Conservation (phyloP, 2,888 invertebrate genomes). For the Uropetala carovei region DNA sequence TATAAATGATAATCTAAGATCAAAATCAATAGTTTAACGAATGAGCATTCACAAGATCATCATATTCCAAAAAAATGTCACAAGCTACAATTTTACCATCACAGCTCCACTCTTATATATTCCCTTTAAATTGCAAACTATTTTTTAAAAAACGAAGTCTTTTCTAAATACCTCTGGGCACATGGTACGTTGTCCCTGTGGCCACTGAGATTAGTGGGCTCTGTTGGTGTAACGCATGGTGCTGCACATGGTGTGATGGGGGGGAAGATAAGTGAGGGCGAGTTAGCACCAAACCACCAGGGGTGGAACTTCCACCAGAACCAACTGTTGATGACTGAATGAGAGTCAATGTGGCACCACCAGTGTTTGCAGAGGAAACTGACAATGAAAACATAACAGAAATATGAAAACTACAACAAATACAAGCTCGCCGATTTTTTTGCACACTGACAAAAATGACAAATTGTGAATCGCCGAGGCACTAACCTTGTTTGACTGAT, state of each 20-base stretch:
- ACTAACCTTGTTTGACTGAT: slow-evolving; percentile 60
- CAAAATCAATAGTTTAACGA: too few relatives aligned
- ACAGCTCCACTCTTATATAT: not conserved
- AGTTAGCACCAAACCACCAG: slow-evolving; percentile 60
- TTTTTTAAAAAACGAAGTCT: not conserved
- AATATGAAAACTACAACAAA: too few relatives aligned
- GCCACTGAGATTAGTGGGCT: slow-evolving; percentile 34
- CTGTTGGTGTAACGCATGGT: slow-evolving; percentile 20
- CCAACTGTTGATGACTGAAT: slow-evolving; percentile 52
- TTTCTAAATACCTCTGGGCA: slow-evolving; percentile 73
- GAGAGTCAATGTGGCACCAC: slow-evolving; percentile 53
- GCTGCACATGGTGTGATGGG: slow-evolving; percentile 56
- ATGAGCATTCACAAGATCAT: too few relatives aligned
- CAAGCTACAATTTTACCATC: too few relatives aligned
- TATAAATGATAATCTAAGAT: too few relatives aligned
- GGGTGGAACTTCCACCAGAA: slow-evolving; percentile 49
- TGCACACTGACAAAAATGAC: not conserved
- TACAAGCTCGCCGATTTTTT: not conserved
- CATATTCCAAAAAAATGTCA: too few relatives aligned
- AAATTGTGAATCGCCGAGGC: not conserved
- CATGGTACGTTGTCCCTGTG: slow-evolving; percentile 74
- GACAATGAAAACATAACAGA: not conserved
- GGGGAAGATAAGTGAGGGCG: slow-evolving; percentile 44
- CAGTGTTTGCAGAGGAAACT: slow-evolving; percentile 23
- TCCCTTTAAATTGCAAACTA: not conserved